These are phyloP conservation scores for Gila orcuttii DNA, from an alignment of 2,113 vertebrate species.

Conservation along the genomic window DNA sequence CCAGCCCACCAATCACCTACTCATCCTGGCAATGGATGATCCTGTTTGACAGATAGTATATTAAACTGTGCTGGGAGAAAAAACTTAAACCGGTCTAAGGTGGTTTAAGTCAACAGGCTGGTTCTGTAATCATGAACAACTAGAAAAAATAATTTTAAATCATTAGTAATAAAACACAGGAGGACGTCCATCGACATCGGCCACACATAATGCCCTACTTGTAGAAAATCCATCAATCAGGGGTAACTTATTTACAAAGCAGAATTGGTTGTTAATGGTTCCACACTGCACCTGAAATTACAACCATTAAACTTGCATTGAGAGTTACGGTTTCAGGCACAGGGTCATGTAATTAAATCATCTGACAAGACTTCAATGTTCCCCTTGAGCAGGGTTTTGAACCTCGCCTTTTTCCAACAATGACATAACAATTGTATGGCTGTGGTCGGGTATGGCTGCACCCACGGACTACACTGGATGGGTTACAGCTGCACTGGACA, in stretches of 20 bases:
- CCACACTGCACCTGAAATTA: slow-evolving; percentile 5
- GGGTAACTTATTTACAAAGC: not conserved
- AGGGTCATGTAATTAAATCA: not conserved
- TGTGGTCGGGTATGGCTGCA: not conserved
- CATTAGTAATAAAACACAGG: not conserved
- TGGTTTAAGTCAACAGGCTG: not conserved
- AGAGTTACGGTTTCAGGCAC: not conserved
- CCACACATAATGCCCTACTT: not conserved
- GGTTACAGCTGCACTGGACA: slow-evolving; percentile 35
- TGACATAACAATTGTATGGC: not conserved
- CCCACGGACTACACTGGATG: not conserved
- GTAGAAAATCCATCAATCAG: not conserved
- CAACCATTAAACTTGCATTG: not conserved
- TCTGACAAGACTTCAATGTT: not conserved
- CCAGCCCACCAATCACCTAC: not conserved
- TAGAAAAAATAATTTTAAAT: too few species aligned
- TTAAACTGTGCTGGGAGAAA: too few species aligned
- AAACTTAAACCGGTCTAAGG: not conserved
- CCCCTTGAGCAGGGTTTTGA: not conserved
- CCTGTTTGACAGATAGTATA: not conserved
- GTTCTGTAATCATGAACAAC: not conserved
- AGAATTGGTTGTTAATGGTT: not conserved
- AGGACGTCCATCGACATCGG: not conserved
- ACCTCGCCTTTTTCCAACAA: not conserved
- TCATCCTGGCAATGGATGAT: not conserved